phyloP scores from a whole-genome alignment of 2,797 vertebrate genomes.

The Strix occidentalis region DNA sequence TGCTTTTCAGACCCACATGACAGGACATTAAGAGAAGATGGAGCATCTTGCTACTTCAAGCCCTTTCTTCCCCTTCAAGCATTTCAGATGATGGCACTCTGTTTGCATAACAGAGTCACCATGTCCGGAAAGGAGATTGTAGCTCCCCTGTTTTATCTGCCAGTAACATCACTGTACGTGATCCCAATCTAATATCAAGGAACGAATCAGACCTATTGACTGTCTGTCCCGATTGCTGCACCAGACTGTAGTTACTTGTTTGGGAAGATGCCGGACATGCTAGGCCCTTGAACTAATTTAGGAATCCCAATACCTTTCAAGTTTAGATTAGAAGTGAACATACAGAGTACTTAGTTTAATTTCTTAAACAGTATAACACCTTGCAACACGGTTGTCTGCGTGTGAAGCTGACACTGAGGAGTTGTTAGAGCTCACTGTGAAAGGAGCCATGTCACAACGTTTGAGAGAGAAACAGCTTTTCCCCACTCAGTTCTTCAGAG shows the following conservation, averaged over 20 bases:
- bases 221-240: background rate
- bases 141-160: background rate
- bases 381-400: background rate
- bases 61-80: background rate
- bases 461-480: background rate
- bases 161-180: background rate
- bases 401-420: background rate
- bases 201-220: background rate
- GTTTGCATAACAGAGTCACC: background rate
- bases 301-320: background rate
- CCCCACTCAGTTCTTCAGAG: background rate
- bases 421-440: background rate
- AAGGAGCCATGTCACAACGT: background rate
- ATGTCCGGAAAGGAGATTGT: background rate
- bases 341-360: background rate
- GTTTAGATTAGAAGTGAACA: background rate
- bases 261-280: background rate
- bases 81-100: background rate
- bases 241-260: background rate
- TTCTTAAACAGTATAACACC: background rate
- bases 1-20: conserved; percentile 16
- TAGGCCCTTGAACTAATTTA: background rate
- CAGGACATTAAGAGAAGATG: conserved; percentile 30
- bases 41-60: background rate
- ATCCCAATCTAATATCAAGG: background rate